Percentiles rank a stretch among this genome's conserved stretches.
Conservation (phyloP, 2,797 vertebrate genomes). For the Toxotes lorentzi region DNA sequence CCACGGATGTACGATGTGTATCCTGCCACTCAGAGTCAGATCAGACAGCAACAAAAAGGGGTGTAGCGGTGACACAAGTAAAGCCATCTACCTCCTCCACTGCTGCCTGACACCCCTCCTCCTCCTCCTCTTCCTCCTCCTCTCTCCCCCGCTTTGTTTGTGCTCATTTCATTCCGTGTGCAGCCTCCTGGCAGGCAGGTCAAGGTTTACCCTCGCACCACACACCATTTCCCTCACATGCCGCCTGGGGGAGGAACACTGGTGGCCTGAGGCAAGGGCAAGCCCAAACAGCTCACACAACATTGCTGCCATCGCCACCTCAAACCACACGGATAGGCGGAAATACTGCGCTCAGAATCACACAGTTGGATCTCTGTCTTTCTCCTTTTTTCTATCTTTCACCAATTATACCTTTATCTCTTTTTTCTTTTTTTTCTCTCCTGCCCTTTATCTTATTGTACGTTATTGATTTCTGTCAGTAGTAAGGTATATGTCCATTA, state of each 20-base stretch:
- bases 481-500: conserved; percentile 83
- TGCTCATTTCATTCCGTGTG: conserved; percentile 84
- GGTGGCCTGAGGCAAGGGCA: conserved; percentile 94
- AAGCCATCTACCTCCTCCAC: conserved; percentile 65
- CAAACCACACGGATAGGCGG: conserved; percentile 68
- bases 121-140: conserved; percentile 32
- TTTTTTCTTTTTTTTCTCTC: conserved; percentile 24
- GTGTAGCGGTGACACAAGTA: conserved; percentile 55
- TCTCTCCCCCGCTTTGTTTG: conserved; percentile 76
- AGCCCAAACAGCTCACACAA: conserved; percentile 84
- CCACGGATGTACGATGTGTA: conserved; percentile 39
- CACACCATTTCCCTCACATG: conserved; percentile 90
- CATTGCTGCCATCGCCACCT: conserved; percentile 76
- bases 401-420: conserved; percentile 45
- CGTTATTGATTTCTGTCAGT: conserved; percentile 81
- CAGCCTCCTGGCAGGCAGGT: conserved; percentile 93
- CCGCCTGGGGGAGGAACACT: conserved; percentile 94
- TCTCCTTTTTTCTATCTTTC: conserved; percentile 28
- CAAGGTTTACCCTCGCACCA: conserved; percentile 96
- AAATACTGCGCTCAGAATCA: conserved; percentile 62
- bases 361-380: conserved; percentile 56
- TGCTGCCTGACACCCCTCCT: conserved; percentile 61
- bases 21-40: conserved; percentile 67
- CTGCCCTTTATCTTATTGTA: conserved; percentile 69
- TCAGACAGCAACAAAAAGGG: conserved; percentile 45